These are phyloP conservation scores for Oreochromis mossambicus DNA, from an alignment of 2,797 vertebrate species.

Conservation along the genomic window DNA sequence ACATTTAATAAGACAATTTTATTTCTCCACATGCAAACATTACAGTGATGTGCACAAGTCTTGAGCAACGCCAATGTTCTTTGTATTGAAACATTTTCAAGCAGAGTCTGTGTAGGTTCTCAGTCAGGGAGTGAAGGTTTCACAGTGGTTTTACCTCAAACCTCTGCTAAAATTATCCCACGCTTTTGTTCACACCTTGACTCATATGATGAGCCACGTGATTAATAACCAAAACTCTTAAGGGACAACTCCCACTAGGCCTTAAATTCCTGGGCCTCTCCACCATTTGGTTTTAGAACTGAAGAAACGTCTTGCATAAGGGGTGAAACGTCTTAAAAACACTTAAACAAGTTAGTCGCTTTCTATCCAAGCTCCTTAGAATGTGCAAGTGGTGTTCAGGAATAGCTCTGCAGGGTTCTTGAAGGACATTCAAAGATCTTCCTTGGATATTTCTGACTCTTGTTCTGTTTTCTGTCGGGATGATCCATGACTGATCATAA, in stretches of 20 bases:
- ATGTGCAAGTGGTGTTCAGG: neutral
- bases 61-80: neutral
- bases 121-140: neutral
- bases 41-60: neutral
- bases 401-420: neutral
- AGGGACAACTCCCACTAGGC: neutral
- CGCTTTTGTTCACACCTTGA: neutral
- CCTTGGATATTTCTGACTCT: neutral
- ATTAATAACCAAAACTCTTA: neutral
- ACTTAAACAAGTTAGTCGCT: neutral
- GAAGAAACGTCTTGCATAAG: neutral
- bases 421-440: neutral
- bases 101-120: neutral
- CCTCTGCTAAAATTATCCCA: neutral
- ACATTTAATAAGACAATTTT: rapidly evolving
- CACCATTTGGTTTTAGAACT: neutral
- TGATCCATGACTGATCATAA: neutral
- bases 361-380: neutral
- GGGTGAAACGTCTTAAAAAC: neutral
- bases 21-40: neutral
- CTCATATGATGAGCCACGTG: rapidly evolving
- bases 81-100: neutral
- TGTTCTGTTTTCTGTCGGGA: neutral
- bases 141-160: neutral
- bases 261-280: neutral